phyloP scores from a whole-genome alignment of 2,797 vertebrate genomes.

The Pteropus rufus region DNA sequence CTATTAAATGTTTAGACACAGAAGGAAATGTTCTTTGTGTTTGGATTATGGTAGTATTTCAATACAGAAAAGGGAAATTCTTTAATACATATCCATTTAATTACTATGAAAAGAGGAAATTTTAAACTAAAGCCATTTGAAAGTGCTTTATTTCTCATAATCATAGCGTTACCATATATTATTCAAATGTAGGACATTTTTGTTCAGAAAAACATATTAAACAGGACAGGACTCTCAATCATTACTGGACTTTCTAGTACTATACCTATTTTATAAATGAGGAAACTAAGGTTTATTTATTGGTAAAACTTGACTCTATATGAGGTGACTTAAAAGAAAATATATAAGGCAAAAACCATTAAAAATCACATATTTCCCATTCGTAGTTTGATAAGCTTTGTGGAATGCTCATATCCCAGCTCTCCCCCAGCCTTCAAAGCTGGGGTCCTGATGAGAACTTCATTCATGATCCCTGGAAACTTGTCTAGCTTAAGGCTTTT shows the following conservation, averaged over 20 bases:
- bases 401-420: background rate
- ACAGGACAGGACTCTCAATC: background rate
- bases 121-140: background rate
- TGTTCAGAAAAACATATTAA: background rate
- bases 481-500: background rate
- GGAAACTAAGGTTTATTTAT: background rate
- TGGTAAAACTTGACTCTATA: background rate
- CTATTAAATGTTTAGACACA: background rate
- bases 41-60: background rate
- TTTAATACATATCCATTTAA: background rate
- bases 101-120: background rate
- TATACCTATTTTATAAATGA: background rate
- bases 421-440: accelerated
- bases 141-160: background rate
- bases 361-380: background rate
- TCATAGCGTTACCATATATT: background rate
- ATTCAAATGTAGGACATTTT: background rate
- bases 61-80: background rate
- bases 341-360: background rate
- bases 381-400: background rate
- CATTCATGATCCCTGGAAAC: background rate
- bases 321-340: background rate
- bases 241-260: background rate
- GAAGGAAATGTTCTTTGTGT: background rate
- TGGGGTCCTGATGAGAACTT: background rate